Evolutionary conservation across 2,888 invertebrate genomes (phyloP).

Genomic region (Neoitamus cyanurus): DNA sequence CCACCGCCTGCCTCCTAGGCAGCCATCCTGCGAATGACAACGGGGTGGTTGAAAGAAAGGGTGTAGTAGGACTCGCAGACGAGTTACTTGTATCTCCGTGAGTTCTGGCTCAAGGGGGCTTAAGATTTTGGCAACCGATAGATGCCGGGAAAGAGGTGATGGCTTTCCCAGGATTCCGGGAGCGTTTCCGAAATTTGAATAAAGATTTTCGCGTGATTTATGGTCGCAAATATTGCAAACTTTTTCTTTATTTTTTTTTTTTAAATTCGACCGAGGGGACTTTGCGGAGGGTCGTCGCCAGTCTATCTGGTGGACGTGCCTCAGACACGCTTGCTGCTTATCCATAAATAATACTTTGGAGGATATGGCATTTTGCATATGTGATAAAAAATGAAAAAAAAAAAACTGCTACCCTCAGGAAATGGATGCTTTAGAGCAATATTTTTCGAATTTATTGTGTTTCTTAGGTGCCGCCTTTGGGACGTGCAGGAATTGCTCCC

Average conservation of each 20-base stretch:
- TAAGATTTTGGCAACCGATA: slow-evolving; percentile 45
- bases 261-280: not conserved
- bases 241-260: not conserved
- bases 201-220: slow-evolving; percentile 53
- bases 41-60: not conserved
- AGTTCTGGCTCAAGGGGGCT: slow-evolving; percentile 33
- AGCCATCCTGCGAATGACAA: slow-evolving; percentile 4
- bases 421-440: slow-evolving; percentile 38
- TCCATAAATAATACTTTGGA: slow-evolving; percentile 52
- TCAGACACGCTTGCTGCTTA: slow-evolving; percentile 29
- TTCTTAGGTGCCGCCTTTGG: not conserved
- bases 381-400: slow-evolving; percentile 45
- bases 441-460: slow-evolving; percentile 40
- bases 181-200: slow-evolving; percentile 50
- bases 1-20: not conserved
- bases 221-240: slow-evolving; percentile 49
- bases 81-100: not conserved
- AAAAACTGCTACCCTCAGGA: slow-evolving; percentile 44
- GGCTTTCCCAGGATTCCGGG: not conserved
- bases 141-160: not conserved
- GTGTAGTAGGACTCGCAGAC: not conserved
- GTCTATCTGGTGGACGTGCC: slow-evolving; percentile 16
- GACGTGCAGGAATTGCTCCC: not conserved
- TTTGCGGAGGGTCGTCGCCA: slow-evolving; percentile 15
- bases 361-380: slow-evolving; percentile 51